Evolutionary conservation across 2,888 invertebrate genomes (phyloP).

Genomic region (Pammene fasciana): DNA sequence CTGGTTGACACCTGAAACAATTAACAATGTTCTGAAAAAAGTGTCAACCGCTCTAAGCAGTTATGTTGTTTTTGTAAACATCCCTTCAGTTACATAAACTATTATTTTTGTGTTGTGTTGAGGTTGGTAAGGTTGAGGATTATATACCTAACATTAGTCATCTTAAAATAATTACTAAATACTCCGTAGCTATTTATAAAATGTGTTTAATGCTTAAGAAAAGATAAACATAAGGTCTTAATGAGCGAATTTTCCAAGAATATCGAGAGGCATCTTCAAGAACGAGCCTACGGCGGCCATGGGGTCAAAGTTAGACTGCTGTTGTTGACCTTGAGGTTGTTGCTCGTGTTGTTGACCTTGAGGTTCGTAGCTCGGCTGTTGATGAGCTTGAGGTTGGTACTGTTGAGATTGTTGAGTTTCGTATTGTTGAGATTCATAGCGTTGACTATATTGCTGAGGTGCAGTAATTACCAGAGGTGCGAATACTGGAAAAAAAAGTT

Average conservation of each 20-base stretch:
- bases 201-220: neutral
- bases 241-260: neutral
- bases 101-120: too few relatives aligned
- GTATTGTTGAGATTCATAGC: slow-evolving; percentile 4
- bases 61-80: too few relatives aligned
- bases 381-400: neutral
- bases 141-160: too few relatives aligned
- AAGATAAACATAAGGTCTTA: neutral
- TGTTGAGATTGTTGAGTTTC: neutral
- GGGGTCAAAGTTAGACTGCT: neutral
- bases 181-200: too few relatives aligned
- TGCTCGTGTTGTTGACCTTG: too few relatives aligned
- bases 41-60: too few relatives aligned
- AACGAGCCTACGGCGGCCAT: neutral
- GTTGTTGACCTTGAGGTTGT: neutral
- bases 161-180: too few relatives aligned
- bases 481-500: neutral
- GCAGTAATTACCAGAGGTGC: neutral
- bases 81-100: too few relatives aligned
- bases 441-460: neutral
- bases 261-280: slow-evolving; percentile 2
- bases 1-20: too few relatives aligned
- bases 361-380: neutral
- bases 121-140: too few relatives aligned
- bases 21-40: too few relatives aligned